Base-by-base conservation (phyloP, 2,113 vertebrate genomes). In the Tricholaema leucomelas region DNA sequence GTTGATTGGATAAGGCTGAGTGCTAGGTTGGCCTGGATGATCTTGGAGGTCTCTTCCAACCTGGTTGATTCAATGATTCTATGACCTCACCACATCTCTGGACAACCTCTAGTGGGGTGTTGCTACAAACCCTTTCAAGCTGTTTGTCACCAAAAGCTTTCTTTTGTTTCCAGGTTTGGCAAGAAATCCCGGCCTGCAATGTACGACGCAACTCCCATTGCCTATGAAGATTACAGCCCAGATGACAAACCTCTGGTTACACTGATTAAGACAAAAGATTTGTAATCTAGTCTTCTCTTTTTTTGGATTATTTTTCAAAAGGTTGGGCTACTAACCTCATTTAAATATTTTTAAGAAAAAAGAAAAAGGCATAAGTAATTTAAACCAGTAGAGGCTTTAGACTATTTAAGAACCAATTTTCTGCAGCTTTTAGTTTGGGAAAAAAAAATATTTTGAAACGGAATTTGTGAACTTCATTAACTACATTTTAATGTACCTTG, bases 251-350 rank as follows among this genome's bases (percentile, higher is more conserved):
- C 99, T 71, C 97, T 99, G 97, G 99, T 99, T 90, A 99, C 99
- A 79, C 98, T 99, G 96, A 99, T 99, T 96, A 99, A 99, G 98
- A 99, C 99, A 36, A 99, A 99, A 98, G 99, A 99, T 99, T 99
- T 99, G 98, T 99, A 99, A 99, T 96, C 94, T 95, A 97, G 91
- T 96, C 77, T 92, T 50, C 92, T 96, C 94, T 96, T 95, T 95
- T 95, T 95, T 66, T 96, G 95, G 90, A 94, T 98, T 97, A 97
- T 98, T 98, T 98, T 98, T 98, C 97, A 97, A 98, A 97, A 97
- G 94, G 95, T 97, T 98, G 97, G 92, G 97, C 95, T 97, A 97
- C 93, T 94, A 97, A 97, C 95, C 88, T 98, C 96, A 97, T 97
- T 97, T 96, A 97, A 97, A 97, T 98, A 97, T 98, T 98, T 98